A percentile compares a stretch with the other conserved stretches of the same genome.
Conservation (phyloP, 2,888 invertebrate species). For the Ophion obscuratus region DNA sequence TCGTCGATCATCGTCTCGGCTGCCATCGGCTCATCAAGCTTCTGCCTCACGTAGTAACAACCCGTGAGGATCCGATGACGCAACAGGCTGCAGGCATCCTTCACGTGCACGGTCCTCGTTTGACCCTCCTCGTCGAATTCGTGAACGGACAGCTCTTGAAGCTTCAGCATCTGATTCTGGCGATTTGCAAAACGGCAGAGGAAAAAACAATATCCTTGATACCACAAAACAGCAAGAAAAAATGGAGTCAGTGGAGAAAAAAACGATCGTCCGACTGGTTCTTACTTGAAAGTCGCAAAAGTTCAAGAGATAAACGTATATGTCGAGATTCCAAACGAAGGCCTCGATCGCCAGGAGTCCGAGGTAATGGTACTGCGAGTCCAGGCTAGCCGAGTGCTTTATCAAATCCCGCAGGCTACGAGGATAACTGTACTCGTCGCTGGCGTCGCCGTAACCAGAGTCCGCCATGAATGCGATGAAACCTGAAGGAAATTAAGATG, state of each 20-base stretch:
- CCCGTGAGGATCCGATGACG: conserved; percentile 77
- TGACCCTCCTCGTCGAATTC: conserved; percentile 71
- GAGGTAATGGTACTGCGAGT: conserved; percentile 79
- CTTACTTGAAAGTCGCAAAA: conserved; percentile 78
- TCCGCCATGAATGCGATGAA: conserved; percentile 77
- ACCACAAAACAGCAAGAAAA: background rate
- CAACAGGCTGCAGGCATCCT: conserved; percentile 78
- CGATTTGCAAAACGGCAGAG: conserved; percentile 29
- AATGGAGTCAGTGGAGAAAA: background rate
- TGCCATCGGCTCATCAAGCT: conserved; percentile 59
- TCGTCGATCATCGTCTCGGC: conserved; percentile 66
- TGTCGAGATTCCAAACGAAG: conserved; percentile 80
- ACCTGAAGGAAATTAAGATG: conserved; percentile 70
- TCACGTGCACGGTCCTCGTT: conserved; percentile 67
- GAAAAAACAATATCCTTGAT: background rate
- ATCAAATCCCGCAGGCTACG: conserved; percentile 76
- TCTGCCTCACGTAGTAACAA: conserved; percentile 75
- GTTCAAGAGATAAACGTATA: conserved; percentile 75
- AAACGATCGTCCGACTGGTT: background rate
- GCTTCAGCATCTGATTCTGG: conserved; percentile 76
- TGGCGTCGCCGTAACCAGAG: conserved; percentile 66
- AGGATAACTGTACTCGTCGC: conserved; percentile 75
- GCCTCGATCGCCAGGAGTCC: conserved; percentile 77
- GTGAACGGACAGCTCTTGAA: conserved; percentile 74
- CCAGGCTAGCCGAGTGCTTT: conserved; percentile 72